Evolutionary conservation across 2,888 invertebrate genomes (phyloP).

Genomic region (Lasiommata megera): DNA sequence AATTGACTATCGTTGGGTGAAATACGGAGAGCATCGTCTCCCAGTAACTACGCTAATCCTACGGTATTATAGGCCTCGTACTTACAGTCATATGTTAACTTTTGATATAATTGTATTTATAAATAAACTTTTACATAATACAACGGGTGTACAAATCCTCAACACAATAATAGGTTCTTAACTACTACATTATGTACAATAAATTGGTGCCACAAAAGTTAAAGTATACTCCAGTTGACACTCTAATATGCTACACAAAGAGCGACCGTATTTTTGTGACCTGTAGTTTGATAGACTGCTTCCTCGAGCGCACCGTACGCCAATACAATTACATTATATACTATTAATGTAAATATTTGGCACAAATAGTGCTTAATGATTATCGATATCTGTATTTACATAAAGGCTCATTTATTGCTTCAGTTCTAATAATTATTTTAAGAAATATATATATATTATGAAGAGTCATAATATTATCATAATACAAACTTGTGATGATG

Average conservation of each 20-base stretch:
- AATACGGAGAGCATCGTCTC: conserved; percentile 64
- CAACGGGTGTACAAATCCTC: conserved; percentile 74
- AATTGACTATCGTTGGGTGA: conserved; percentile 82
- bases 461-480: not conserved
- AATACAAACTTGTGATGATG: not conserved
- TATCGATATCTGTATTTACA: conserved; percentile 50
- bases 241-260: conserved; percentile 9
- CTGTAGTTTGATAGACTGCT: conserved; percentile 17
- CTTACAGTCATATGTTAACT: conserved; percentile 51
- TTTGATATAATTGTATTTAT: conserved; percentile 52
- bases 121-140: conserved; percentile 77
- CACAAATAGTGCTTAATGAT: conserved; percentile 63
- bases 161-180: conserved; percentile 61
- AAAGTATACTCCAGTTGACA: conserved; percentile 8
- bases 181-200: conserved; percentile 71
- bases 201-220: conserved; percentile 51
- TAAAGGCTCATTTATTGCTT: conserved; percentile 71
- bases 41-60: conserved; percentile 67
- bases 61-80: conserved; percentile 60
- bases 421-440: not conserved
- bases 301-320: not conserved
- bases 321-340: not conserved
- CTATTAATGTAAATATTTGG: conserved; percentile 51
- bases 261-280: conserved; percentile 24
- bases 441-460: conserved; percentile 1